Conservation (phyloP, 2,113 vertebrate genomes). For the Alouatta palliata region DNA sequence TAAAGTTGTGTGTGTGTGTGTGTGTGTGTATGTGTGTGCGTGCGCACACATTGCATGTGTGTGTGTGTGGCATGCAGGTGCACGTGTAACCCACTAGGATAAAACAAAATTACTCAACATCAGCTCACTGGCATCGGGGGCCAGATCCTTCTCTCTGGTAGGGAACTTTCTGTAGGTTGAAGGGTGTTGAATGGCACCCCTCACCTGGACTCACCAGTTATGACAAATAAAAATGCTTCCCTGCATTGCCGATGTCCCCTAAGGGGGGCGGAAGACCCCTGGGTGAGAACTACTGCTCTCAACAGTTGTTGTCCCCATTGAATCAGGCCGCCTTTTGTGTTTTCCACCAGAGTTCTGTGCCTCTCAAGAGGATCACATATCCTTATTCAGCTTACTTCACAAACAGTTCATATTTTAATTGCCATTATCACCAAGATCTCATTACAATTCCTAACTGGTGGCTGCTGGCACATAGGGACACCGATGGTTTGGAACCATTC, state of each 20-base stretch:
- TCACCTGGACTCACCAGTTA: not conserved
- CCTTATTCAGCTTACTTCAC: not conserved
- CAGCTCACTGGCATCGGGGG: fast-evolving
- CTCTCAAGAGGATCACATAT: not conserved
- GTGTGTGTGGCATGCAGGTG: too few relatives aligned
- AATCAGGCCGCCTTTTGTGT: not conserved
- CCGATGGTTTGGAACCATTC: not conserved
- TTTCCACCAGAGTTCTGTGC: not conserved
- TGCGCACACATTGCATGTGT: too few relatives aligned
- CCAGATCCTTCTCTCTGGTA: not conserved
- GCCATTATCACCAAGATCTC: not conserved
- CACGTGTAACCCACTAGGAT: not conserved
- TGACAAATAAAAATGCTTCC: not conserved
- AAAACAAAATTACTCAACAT: not conserved
- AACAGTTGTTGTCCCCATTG: not conserved
- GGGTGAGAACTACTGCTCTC: not conserved
- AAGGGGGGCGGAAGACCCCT: not conserved
- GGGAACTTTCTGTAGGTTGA: fast-evolving
- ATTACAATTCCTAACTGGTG: fast-evolving
- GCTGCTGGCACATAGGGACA: fast-evolving
- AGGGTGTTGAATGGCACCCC: not conserved
- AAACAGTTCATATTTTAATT: fast-evolving
- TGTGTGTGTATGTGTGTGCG: too few relatives aligned
- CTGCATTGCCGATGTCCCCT: fast-evolving
- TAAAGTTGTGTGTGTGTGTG: too few relatives aligned